These are phyloP conservation scores for Rhadina sibilatrix DNA, from an alignment of 2,113 vertebrate species.

Conservation along the genomic window DNA sequence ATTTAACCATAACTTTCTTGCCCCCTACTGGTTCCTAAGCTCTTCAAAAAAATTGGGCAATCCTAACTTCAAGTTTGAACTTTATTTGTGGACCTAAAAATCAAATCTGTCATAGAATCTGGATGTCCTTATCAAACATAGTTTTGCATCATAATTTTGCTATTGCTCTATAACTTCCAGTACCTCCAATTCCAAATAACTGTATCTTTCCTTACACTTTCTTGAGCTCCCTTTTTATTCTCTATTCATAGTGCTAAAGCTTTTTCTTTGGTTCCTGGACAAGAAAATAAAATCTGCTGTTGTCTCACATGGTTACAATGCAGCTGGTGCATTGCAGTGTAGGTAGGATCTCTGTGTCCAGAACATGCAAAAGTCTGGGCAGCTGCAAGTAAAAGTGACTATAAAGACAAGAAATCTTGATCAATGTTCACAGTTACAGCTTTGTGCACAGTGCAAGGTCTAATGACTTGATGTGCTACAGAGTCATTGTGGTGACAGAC, in stretches of 20 bases:
- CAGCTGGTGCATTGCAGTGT: neutral
- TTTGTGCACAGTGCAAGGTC: neutral
- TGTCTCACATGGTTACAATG: fast-evolving
- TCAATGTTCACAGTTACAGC: neutral
- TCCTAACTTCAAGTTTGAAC: neutral
- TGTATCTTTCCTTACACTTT: neutral
- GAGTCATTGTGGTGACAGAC: neutral
- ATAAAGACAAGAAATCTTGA: neutral
- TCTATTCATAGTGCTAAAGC: neutral
- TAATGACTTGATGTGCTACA: neutral
- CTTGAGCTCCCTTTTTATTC: neutral
- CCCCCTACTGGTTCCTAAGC: neutral
- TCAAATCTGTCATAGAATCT: neutral
- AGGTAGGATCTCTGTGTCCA: neutral
- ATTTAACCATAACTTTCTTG: neutral
- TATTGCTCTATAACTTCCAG: fast-evolving
- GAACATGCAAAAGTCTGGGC: neutral
- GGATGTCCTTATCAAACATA: neutral
- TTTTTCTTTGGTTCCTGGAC: neutral
- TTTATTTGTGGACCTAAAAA: neutral
- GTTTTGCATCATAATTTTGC: neutral
- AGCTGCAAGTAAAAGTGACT: neutral
- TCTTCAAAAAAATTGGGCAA: neutral
- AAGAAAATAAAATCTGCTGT: neutral
- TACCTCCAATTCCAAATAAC: neutral